Conservation (phyloP, 2,113 vertebrate genomes). For the human (Homo sapiens) region GRCh38 chr1:104349501-104350000, state of each 20-base stretch:
- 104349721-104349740: background rate
- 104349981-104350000: background rate
- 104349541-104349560: background rate
- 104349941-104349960: background rate
- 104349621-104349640: background rate
- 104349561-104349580: background rate
- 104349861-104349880: background rate
- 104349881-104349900: background rate
- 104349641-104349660: background rate
- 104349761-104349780: background rate
- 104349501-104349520: background rate
- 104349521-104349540: background rate
- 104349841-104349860: background rate
- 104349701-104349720: background rate
- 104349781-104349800: background rate
- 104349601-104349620: background rate
- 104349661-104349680: background rate
- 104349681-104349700: background rate
- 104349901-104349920: background rate
- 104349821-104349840: background rate
- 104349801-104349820: background rate
- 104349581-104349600: background rate
- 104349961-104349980: background rate
- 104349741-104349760: too few species aligned
- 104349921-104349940: background rate